These are phyloP conservation scores for Hybognathus amarus DNA, from an alignment of 2,797 vertebrate genomes.

Conservation along the genomic window DNA sequence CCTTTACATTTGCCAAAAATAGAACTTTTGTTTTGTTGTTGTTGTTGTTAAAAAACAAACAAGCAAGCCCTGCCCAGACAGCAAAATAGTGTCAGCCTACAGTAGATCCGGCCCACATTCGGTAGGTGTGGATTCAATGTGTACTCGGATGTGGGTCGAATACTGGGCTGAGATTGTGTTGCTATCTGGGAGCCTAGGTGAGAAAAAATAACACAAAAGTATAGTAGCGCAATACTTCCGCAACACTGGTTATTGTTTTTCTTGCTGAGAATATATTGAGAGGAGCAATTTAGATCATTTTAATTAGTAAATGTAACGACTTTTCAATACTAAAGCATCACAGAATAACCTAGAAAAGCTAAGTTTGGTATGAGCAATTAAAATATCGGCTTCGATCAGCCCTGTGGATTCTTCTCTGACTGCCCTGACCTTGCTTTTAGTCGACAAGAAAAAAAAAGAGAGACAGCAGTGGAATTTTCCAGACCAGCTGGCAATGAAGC, in stretches of 20 bases:
- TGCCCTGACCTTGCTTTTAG: conserved; percentile 71
- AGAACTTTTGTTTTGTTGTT: neutral
- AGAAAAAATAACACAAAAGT: neutral
- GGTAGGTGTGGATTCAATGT: no score
- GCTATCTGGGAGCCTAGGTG: no score
- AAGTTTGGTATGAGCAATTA: conserved; percentile 70
- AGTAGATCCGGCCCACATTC: no score
- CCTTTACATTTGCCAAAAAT: neutral
- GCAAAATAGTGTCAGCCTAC: no score
- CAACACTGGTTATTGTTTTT: neutral
- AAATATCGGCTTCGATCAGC: conserved; percentile 75
- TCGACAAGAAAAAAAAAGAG: conserved; percentile 58
- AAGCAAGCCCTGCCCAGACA: neutral
- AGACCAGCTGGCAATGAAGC: conserved; percentile 66
- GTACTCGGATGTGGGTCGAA: no score
- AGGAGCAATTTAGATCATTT: neutral
- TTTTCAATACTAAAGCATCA: neutral
- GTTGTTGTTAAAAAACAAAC: neutral
- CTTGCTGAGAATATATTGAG: neutral
- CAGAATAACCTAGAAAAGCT: conserved; percentile 53
- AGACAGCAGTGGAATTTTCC: conserved; percentile 71
- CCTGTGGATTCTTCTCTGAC: conserved; percentile 71
- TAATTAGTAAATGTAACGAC: neutral
- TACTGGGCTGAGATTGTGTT: no score
- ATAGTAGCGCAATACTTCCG: neutral